These are phyloP conservation scores for Eudasyphora cyanicolor DNA, from an alignment of 2,888 invertebrate species.

Conservation along the genomic window DNA sequence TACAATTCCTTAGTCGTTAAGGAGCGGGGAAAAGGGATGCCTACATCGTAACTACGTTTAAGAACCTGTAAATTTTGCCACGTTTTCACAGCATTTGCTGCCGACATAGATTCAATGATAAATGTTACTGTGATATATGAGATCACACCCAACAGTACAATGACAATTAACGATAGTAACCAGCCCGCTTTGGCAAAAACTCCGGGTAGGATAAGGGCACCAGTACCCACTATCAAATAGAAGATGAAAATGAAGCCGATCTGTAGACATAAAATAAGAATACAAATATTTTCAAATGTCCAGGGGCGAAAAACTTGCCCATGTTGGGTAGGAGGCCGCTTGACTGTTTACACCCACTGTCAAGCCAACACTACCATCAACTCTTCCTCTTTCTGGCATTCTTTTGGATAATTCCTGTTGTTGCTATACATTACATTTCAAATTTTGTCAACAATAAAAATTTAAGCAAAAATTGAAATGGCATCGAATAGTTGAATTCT, in stretches of 20 bases:
- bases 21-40: slow-evolving; percentile 42
- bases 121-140: slow-evolving; percentile 97
- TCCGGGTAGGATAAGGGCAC: too few relatives aligned
- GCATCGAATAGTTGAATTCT: too few relatives aligned
- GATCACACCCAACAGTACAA: slow-evolving; percentile 91
- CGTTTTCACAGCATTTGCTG: slow-evolving; percentile 93
- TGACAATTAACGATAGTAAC: slow-evolving; percentile 89
- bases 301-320: slow-evolving; percentile 51
- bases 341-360: slow-evolving; percentile 44
- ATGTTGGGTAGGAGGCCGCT: slow-evolving; percentile 51
- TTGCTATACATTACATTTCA: too few relatives aligned
- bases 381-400: too few relatives aligned
- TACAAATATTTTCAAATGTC: too few relatives aligned
- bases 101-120: slow-evolving; percentile 96
- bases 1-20: neutral
- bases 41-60: slow-evolving; percentile 80
- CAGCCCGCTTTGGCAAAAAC: too few relatives aligned
- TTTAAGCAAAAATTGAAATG: too few relatives aligned
- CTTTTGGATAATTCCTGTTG: too few relatives aligned
- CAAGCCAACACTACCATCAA: too few relatives aligned
- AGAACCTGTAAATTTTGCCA: slow-evolving; percentile 87
- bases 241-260: slow-evolving; percentile 96
- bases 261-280: slow-evolving; percentile 83
- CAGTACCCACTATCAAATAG: too few relatives aligned
- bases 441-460: too few relatives aligned